Conservation (phyloP, 2,797 vertebrate species). For the Anguilla anguilla region DNA sequence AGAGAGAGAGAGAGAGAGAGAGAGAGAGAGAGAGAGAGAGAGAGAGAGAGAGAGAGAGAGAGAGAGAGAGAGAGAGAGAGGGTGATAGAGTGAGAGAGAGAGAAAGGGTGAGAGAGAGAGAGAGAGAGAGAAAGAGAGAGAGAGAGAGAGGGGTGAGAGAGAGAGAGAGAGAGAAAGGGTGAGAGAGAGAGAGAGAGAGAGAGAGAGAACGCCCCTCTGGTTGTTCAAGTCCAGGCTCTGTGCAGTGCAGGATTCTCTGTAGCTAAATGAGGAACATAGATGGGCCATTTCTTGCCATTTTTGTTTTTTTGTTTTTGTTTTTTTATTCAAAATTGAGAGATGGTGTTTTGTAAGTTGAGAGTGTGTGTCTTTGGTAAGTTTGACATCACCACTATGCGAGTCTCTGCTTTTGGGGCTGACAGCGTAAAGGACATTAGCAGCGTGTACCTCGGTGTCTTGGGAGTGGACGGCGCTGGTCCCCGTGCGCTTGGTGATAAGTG, state of each 20-base stretch:
- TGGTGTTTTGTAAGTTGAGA: no score
- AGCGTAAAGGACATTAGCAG: neutral
- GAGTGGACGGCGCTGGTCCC: neutral
- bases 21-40: neutral
- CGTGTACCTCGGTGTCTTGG: neutral
- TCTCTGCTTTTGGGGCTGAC: neutral
- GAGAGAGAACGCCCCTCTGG: no score
- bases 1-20: no score
- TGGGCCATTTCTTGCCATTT: neutral
- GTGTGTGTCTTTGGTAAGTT: neutral
- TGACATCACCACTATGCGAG: neutral
- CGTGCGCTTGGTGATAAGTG: neutral
- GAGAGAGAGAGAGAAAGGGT: constrained; percentile 7
- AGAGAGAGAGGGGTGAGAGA: no score
- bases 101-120: neutral
- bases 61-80: neutral
- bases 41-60: neutral
- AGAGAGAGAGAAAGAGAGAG: neutral
- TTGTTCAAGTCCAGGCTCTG: neutral
- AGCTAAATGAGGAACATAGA: neutral
- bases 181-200: neutral
- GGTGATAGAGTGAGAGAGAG: no score
- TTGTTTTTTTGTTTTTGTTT: no score
- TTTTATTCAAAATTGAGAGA: neutral
- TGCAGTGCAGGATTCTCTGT: neutral